Conservation (phyloP, 2,113 vertebrate genomes). For the Elephas maximus region DNA sequence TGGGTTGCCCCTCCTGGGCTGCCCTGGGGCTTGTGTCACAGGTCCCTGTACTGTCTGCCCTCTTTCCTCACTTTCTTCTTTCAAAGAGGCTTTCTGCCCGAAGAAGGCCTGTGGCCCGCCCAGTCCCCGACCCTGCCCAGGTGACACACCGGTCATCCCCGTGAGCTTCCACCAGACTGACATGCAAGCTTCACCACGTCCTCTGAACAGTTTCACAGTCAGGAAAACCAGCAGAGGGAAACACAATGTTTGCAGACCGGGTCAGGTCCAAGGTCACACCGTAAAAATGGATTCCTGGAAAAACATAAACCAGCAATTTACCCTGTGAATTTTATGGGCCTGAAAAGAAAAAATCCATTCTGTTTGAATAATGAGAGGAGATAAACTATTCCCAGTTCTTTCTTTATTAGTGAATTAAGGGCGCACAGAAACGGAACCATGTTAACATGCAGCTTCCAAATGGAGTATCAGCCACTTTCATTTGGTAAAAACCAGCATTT, state of each 20-base stretch:
- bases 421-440: slow-evolving; percentile 5
- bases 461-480: neutral
- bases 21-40: neutral
- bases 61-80: neutral
- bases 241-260: neutral
- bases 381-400: neutral
- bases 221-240: slow-evolving; percentile 5
- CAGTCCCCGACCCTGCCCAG: neutral
- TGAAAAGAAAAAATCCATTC: neutral
- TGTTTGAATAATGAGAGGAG: slow-evolving; percentile 52
- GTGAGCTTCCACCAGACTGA: neutral
- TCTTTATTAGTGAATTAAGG: slow-evolving; percentile 35
- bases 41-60: neutral
- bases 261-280: slow-evolving; percentile 50
- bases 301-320: slow-evolving; percentile 61
- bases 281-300: slow-evolving; percentile 67
- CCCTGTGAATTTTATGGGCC: slow-evolving; percentile 53
- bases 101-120: neutral
- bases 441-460: neutral
- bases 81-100: neutral
- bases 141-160: neutral
- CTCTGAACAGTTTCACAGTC: neutral
- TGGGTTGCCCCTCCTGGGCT: no score
- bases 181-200: neutral
- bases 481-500: slow-evolving; percentile 28